phyloP scores from a whole-genome alignment of 2,797 vertebrate species.

The Lerista edwardsae region DNA sequence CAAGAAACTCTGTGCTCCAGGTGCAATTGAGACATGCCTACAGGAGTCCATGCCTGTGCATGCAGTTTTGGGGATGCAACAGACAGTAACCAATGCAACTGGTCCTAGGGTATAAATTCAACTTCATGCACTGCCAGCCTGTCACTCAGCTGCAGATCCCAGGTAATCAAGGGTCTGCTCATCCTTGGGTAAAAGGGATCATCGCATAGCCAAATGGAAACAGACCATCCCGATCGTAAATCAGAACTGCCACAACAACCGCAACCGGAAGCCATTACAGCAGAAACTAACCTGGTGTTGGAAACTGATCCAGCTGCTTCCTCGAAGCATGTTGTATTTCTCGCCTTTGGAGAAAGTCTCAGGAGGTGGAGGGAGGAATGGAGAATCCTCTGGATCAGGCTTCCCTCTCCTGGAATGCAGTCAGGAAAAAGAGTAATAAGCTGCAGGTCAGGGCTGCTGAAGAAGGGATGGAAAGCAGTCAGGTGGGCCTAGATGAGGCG shows the following conservation, averaged over 20 bases:
- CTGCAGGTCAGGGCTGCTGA: not conserved
- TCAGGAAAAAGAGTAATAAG: not conserved
- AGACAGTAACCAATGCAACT: not conserved
- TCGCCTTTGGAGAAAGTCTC: not conserved
- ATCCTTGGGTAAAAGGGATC: not conserved
- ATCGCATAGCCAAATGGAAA: not conserved
- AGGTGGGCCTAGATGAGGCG: not conserved
- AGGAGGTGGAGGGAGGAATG: not conserved
- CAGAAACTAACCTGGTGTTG: not conserved
- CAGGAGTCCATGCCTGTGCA: too few relatives aligned
- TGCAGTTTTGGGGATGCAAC: not conserved
- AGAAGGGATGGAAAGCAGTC: not conserved
- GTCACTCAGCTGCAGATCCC: not conserved
- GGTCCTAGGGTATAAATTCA: not conserved
- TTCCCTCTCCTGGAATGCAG: constrained; percentile 24
- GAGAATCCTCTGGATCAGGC: not conserved
- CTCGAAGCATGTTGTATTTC: not conserved
- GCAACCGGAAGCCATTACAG: not conserved
- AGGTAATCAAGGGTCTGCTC: not conserved
- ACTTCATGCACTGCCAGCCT: too few relatives aligned
- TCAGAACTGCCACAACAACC: not conserved
- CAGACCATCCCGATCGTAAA: not conserved
- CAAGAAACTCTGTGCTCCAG: too few relatives aligned
- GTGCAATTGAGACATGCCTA: too few relatives aligned
- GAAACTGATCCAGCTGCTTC: not conserved